Conservation (phyloP, 2,797 vertebrate species). For the Hoplostethus mediterraneus region DNA sequence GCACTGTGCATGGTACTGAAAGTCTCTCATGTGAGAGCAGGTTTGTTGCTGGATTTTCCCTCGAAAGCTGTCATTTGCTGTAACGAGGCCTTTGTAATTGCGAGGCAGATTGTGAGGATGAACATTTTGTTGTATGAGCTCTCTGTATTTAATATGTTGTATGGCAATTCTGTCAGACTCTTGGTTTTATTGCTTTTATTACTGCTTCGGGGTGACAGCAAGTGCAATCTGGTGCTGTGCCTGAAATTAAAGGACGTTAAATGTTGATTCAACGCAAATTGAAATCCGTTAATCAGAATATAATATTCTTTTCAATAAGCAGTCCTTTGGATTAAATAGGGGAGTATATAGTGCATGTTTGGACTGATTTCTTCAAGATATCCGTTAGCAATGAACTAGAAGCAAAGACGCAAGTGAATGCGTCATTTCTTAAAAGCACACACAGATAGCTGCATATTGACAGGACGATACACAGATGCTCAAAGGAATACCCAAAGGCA, state of each 20-base stretch:
- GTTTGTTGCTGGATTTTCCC: slow-evolving; percentile 51
- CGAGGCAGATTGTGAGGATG: background rate
- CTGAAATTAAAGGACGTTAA: background rate
- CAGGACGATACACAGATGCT: no score
- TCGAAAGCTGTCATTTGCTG: slow-evolving; percentile 61
- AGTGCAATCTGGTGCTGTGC: no score
- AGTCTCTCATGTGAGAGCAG: slow-evolving; percentile 58
- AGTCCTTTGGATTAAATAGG: background rate
- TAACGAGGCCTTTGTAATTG: slow-evolving; percentile 32
- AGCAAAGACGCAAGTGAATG: no score
- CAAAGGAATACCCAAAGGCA: background rate
- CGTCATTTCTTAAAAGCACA: no score
- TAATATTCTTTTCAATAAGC: background rate
- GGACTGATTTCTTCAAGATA: background rate
- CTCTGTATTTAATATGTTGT: background rate
- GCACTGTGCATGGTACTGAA: slow-evolving; percentile 40
- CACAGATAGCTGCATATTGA: no score
- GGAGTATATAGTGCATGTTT: background rate
- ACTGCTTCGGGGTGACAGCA: no score
- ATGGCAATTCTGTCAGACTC: background rate
- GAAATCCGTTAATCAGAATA: background rate
- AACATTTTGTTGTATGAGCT: background rate
- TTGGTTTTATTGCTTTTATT: no score
- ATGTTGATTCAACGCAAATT: background rate
- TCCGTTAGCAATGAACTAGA: background rate